Evolutionary conservation across 2,797 vertebrate species (phyloP).

Genomic region (Gambelia wislizenii): DNA sequence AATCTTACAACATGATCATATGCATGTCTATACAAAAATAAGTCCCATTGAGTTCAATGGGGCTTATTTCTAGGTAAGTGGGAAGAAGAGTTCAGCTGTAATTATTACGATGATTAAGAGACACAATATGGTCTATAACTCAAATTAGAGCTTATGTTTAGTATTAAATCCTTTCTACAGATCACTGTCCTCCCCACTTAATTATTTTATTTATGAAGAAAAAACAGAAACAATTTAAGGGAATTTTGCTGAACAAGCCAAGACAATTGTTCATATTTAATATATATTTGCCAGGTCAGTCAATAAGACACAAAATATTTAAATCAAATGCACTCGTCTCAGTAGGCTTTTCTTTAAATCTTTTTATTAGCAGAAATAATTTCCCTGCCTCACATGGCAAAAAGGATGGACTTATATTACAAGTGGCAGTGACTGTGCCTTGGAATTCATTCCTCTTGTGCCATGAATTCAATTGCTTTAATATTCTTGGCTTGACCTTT

Average conservation of each 20-base stretch:
- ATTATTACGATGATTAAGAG: background rate
- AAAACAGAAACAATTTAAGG: background rate
- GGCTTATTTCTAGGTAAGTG: background rate
- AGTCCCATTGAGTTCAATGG: background rate
- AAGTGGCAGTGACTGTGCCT: background rate
- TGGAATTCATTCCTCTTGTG: background rate
- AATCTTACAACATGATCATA: background rate
- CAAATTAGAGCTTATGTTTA: background rate
- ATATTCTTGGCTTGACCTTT: conserved; percentile 24
- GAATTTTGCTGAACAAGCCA: conserved; percentile 15
- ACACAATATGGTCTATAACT: background rate
- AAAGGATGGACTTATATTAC: background rate
- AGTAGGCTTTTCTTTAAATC: background rate
- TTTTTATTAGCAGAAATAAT: conserved; percentile 6
- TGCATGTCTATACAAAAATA: background rate
- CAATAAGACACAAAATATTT: conserved; percentile 3
- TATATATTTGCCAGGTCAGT: background rate
- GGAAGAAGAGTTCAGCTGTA: background rate
- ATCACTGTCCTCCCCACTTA: accelerated
- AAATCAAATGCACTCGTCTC: background rate
- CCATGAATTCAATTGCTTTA: conserved; percentile 21
- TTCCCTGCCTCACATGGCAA: background rate
- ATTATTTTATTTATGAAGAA: background rate
- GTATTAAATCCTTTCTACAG: background rate
- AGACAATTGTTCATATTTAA: background rate